phyloP scores from a whole-genome alignment of 2,113 vertebrate genomes.

The Spea multiplicata region DNA sequence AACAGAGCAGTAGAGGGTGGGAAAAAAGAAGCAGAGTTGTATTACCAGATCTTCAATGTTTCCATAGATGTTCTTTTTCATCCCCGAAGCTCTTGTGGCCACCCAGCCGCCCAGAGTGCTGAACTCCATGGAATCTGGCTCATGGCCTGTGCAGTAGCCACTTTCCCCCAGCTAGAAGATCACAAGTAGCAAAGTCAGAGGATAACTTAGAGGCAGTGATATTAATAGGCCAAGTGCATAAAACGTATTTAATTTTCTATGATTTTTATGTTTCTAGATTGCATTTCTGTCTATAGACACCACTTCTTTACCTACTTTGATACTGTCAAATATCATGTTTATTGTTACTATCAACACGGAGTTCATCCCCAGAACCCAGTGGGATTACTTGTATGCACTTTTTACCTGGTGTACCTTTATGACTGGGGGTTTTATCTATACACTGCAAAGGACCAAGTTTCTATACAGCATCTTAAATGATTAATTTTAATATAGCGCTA shows the following conservation, averaged over 20 bases:
- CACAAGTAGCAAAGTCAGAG: constrained; percentile 23
- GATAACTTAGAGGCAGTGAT: no score
- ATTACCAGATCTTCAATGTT: constrained; percentile 98
- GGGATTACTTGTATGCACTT: no score
- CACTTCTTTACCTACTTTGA: no score
- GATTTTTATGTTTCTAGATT: constrained; percentile 40
- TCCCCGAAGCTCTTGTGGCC: constrained; percentile 94
- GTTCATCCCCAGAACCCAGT: no score
- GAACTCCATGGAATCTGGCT: constrained; percentile 98
- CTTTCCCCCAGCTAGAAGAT: constrained; percentile 85
- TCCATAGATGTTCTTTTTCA: constrained; percentile 99
- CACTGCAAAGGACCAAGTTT: no score
- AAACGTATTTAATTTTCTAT: background rate
- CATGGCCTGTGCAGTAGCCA: constrained; percentile 96
- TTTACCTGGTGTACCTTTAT: no score
- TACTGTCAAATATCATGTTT: no score
- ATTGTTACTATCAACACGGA: no score
- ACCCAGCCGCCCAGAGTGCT: constrained; percentile 97
- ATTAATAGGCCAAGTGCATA: no score
- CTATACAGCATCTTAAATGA: no score
- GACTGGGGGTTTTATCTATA: no score
- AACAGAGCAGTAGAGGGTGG: constrained; percentile 3
- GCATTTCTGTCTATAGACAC: constrained; percentile 14
- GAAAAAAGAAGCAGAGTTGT: constrained; percentile 16
- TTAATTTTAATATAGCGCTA: no score